A percentile compares a stretch with the other conserved stretches of the same genome.
phyloP scores from a whole-genome alignment of 2,888 invertebrate genomes.

The Nomada lathburiana region DNA sequence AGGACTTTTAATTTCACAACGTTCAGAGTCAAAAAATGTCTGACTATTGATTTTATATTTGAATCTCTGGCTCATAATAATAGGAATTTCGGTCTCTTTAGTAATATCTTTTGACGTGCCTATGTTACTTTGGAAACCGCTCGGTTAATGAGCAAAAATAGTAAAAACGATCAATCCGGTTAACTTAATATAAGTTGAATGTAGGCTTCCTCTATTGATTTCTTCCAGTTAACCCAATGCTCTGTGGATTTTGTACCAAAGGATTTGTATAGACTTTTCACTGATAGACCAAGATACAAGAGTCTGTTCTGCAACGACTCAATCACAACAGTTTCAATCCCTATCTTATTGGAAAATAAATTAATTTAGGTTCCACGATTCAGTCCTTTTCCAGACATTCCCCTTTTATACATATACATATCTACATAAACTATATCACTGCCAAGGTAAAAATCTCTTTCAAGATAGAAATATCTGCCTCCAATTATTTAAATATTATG shows the following conservation, averaged over 20 bases:
- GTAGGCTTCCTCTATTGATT: slow-evolving; percentile 22
- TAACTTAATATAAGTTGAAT: not conserved
- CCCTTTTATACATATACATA: too few relatives aligned
- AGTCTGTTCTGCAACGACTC: slow-evolving; percentile 1
- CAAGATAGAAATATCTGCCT: not conserved
- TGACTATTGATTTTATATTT: too few relatives aligned
- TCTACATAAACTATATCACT: not conserved
- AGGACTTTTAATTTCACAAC: too few relatives aligned
- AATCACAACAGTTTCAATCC: slow-evolving; percentile 3
- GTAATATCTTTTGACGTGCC: too few relatives aligned
- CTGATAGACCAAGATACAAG: slow-evolving; percentile 24
- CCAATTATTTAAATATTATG: not conserved
- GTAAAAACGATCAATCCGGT: too few relatives aligned
- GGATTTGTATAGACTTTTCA: slow-evolving; percentile 40
- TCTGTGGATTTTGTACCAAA: slow-evolving; percentile 22
- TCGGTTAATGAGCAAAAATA: too few relatives aligned
- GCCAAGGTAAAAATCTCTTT: not conserved
- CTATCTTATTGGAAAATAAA: slow-evolving; percentile 23
- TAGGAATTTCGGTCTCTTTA: too few relatives aligned
- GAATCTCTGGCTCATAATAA: too few relatives aligned
- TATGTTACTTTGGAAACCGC: too few relatives aligned
- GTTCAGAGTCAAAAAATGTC: too few relatives aligned
- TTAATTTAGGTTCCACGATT: not conserved
- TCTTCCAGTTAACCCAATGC: slow-evolving; percentile 36
- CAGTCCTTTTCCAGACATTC: not conserved